Base-by-base conservation (phyloP, 2,113 vertebrate species). In the Leucoraja erinaceus region DNA sequence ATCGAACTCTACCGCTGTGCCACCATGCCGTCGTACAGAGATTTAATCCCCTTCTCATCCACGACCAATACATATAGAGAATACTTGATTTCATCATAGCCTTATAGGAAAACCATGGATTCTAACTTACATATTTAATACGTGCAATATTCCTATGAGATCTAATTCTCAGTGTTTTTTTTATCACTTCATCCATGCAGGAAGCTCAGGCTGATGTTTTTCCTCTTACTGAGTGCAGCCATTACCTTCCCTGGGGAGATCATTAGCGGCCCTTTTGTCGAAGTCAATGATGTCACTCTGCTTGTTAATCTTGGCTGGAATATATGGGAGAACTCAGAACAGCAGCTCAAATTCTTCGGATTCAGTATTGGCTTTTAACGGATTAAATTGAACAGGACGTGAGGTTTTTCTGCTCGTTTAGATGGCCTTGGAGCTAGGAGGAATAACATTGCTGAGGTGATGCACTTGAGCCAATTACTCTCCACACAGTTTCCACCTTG, bases 251-350 rank as follows among this genome's bases (percentile, higher is more conserved):
- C 59, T 88, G 12, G 83, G 83, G 59, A 88, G 83, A 63, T 88
- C 28, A 66, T 88, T 88, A 66, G 59, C 83, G 31, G 59, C 12
- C 68, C 28, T 31, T 88, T 31, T 88, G 83, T 66, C 83, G 31
- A 63, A 66, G 83, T 14, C 20, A 12, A 33, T 88, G 59, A 66
- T 88, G 83, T 63, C 83, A 31, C 83, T 10, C 61, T 84, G 81
- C 83, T 63, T 88, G 83, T 88, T 66, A 88, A 14, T 63, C 59
- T 88, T 88, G 83, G 83, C 83, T 28, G 18, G 63, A n/a, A 59
- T n/a, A n/a, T 63, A 16, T n/a, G 28, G 18, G n/a, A n/a, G 63
- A 88, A 88, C 83, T 88, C 14, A 28, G n/a, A 88, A 88, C 38
- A 63, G 83, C 83, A 88, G 31, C 59, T 33, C 83, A 6, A 63